phyloP scores from a whole-genome alignment of 1,140 invertebrate species.

The Heliconius himera region DNA sequence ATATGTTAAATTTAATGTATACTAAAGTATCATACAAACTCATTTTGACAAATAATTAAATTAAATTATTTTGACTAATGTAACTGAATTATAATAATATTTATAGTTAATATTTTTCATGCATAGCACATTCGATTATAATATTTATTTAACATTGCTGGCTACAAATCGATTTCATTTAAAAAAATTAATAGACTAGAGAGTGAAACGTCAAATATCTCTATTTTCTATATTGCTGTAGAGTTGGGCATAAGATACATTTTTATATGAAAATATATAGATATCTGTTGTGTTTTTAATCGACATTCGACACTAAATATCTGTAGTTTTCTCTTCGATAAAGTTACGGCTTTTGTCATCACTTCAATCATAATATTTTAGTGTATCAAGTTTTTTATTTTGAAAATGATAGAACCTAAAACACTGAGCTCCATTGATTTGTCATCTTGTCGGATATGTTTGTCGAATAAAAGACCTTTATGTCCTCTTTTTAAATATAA shows the following conservation, averaged over 20 bases:
- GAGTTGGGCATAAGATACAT: slow-evolving; percentile 31
- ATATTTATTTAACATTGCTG: not conserved
- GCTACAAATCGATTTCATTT: not conserved
- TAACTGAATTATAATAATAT: too few relatives aligned
- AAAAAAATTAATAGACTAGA: not conserved
- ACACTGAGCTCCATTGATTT: slow-evolving; percentile 48
- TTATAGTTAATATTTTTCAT: too few relatives aligned
- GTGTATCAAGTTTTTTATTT: slow-evolving; percentile 38
- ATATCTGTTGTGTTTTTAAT: slow-evolving; percentile 19
- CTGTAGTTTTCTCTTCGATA: slow-evolving; percentile 15
- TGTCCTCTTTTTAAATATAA: slow-evolving; percentile 75
- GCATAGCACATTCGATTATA: not conserved
- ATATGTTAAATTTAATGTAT: too few relatives aligned
- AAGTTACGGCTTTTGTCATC: slow-evolving; percentile 50
- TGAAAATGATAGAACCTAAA: slow-evolving; percentile 57
- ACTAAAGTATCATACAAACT: too few relatives aligned
- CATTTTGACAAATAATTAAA: too few relatives aligned
- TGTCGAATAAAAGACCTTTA: slow-evolving; percentile 68
- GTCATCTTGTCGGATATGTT: slow-evolving; percentile 72
- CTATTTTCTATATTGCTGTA: slow-evolving; percentile 15
- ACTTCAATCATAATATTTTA: slow-evolving; percentile 36
- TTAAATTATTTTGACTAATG: too few relatives aligned
- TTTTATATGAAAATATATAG: slow-evolving; percentile 18
- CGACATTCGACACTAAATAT: slow-evolving; percentile 20
- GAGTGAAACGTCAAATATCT: slow-evolving; percentile 22